Evolutionary conservation across 2,888 invertebrate genomes (phyloP), one percentile per base, ranked within the genome.

Genomic region (Anthophora plumipes): DNA sequence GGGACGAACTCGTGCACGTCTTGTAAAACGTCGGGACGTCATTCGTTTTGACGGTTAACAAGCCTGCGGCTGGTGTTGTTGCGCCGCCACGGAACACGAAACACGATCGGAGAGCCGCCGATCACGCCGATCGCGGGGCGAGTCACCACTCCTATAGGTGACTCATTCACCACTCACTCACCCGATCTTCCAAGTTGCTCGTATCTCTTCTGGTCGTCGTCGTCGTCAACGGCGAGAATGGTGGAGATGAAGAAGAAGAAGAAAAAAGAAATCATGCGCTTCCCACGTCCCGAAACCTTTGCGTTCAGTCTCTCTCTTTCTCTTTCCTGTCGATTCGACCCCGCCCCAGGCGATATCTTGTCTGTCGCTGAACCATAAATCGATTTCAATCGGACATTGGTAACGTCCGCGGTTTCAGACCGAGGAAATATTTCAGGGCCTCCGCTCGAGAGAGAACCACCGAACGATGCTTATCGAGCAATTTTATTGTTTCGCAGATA

Each of bases 21-120:
- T 85, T 90, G 89, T 90, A 88, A 85, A 84, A 90, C 85, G 89
- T 90, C 88, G 83, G 82, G 78, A 87, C 84, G 89, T 89, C 86
- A 87, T 85, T 84, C 82, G 82, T 74, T 85, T 85, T 84, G 86
- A 89, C 83, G 86, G 75, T 83, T 63, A 83, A 89, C 89, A 85
- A 77, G 88, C 72, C 73, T 20, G 83, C 69, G 64, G 74, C 59
- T 25, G 70, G 69, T 81, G 78, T 79, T 76, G 73, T 72, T 55
- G 60, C 70, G 72, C 79, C 55, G 61, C 50, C 72, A 72, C 63
- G 66, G 67, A 83, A 86, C 85, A 88, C 83, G 84, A 87, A 85
- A 84, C 83, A 87, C 73, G 80, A 85, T 87, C 80, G 87, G 52
- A 25, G 78, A 82, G 82, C 82, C 75, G 79, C 80, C 77, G 84